Evolutionary conservation across 2,113 vertebrate genomes (phyloP), one percentile per base, ranked within the genome.

Genomic region (Neolamprologus longior): DNA sequence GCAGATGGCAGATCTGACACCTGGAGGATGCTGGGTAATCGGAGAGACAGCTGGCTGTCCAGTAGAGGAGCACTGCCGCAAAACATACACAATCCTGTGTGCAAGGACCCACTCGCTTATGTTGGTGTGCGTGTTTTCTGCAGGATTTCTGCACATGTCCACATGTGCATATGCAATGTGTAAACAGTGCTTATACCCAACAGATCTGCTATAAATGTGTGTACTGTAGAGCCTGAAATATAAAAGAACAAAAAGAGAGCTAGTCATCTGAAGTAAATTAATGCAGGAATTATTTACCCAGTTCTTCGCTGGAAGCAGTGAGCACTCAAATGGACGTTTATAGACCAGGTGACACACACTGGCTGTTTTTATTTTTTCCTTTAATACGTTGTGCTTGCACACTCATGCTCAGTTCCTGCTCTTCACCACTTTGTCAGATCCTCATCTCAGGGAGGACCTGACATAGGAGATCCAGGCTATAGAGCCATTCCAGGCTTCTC

Each of bases 11-110:
- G 83, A 66, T 82, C 89, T 68, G 85, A 93, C 90, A 95, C 93
- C 90, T 93, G 94, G 94, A 92, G 93, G 85, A 95, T 82, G 86
- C 86, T 91, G 90, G 94, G 91, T 93, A 94, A 91, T 94, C 91
- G 87, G 85, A 79, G 89, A 87, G 86, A 92, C 85, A 89, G 85
- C 92, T 93, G 92, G 91, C 86, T 83, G 87, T 80, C 86, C 86
- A 54, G 81, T 45, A 15, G 53, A 84, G 66, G 50, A 82, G 53
- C 57, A 47, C 21, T 35, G 40, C 58, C 2, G 17, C 52, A 47
- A 58, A 42, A 71, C 7, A 13, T 61, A 33, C 53, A 53, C 19
- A 85, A 14, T 7, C 61, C 54, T 33, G 28, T 52, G 45, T 24
- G 45, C 6, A 28, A 24, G 2, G 4, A 53, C 8, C 68, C 78